Percentiles rank a stretch among this genome's conserved stretches.
These are phyloP conservation scores for Tridacna crocea DNA, from an alignment of 2,888 invertebrate species.

Conservation along the genomic window DNA sequence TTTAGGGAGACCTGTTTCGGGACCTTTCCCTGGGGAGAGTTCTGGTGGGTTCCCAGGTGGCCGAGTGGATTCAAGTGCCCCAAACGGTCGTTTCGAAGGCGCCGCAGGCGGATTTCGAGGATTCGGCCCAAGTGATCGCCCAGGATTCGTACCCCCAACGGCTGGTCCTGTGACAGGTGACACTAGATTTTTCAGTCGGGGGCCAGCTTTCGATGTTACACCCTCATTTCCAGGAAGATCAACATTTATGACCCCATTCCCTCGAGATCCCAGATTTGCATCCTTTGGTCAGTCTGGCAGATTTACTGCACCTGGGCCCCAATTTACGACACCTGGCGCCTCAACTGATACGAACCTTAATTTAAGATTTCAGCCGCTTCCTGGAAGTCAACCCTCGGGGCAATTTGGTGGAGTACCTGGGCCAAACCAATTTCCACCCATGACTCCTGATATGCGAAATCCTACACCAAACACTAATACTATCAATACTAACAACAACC, in stretches of 20 bases:
- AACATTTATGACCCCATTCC: not conserved
- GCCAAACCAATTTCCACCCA: not conserved
- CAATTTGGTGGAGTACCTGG: not conserved
- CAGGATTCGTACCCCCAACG: not conserved
- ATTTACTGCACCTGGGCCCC: slow-evolving; percentile 1
- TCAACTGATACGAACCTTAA: slow-evolving; percentile 29
- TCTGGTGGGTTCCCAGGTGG: not conserved
- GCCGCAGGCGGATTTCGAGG: slow-evolving; percentile 16
- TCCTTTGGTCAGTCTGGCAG: not conserved
- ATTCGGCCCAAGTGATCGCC: slow-evolving; percentile 38
- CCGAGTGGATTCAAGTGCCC: not conserved
- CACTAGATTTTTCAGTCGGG: not conserved
- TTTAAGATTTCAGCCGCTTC: slow-evolving; percentile 39
- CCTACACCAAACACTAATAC: slow-evolving; percentile 5
- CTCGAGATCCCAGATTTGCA: slow-evolving; percentile 1
- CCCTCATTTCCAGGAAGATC: not conserved
- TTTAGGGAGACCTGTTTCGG: slow-evolving; percentile 8
- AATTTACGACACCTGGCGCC: slow-evolving; percentile 24
- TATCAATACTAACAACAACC: slow-evolving; percentile 8
- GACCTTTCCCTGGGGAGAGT: slow-evolving; percentile 3
- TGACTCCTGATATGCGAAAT: not conserved
- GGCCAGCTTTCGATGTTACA: not conserved
- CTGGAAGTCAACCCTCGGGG: not conserved
- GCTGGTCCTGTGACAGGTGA: slow-evolving; percentile 2
- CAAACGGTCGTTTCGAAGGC: slow-evolving; percentile 20